These are phyloP conservation scores for Diachrysia chrysitis DNA, from an alignment of 2,888 invertebrate species.

Conservation along the genomic window DNA sequence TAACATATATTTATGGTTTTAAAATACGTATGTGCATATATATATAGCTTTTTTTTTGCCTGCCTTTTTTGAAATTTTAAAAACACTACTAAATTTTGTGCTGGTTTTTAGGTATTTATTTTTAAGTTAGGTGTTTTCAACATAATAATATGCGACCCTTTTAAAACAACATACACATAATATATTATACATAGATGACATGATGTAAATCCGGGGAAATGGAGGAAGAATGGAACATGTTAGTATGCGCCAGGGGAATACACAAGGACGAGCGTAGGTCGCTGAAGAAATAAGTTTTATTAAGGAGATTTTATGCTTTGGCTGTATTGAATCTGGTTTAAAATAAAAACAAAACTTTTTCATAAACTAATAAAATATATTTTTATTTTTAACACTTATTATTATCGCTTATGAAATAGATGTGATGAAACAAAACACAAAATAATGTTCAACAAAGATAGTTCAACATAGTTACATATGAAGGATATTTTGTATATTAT, in stretches of 20 bases:
- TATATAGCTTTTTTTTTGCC: too few relatives aligned
- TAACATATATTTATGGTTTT: too few relatives aligned
- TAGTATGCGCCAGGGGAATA: slow-evolving; percentile 4
- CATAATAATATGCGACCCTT: neutral
- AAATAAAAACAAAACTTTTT: too few relatives aligned
- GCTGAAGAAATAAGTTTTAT: neutral
- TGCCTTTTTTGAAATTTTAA: too few relatives aligned
- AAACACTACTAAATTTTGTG: too few relatives aligned
- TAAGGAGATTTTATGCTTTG: slow-evolving; percentile 2
- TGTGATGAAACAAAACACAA: too few relatives aligned
- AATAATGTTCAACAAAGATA: neutral
- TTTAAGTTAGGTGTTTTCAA: too few relatives aligned
- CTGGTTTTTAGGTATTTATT: too few relatives aligned
- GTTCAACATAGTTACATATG: neutral
- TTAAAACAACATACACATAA: neutral
- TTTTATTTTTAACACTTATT: too few relatives aligned
- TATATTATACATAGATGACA: slow-evolving; percentile 3
- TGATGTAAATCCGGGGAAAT: slow-evolving; percentile 3
- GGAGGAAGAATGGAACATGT: slow-evolving; percentile 2
- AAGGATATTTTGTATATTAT: neutral
- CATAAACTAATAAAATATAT: too few relatives aligned
- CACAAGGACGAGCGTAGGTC: neutral
- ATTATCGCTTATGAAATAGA: too few relatives aligned
- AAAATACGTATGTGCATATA: too few relatives aligned
- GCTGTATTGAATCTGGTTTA: neutral